Evolutionary conservation across 2,797 vertebrate species (phyloP), one percentile per base, ranked within the genome.

Genomic region (Brotula barbata): DNA sequence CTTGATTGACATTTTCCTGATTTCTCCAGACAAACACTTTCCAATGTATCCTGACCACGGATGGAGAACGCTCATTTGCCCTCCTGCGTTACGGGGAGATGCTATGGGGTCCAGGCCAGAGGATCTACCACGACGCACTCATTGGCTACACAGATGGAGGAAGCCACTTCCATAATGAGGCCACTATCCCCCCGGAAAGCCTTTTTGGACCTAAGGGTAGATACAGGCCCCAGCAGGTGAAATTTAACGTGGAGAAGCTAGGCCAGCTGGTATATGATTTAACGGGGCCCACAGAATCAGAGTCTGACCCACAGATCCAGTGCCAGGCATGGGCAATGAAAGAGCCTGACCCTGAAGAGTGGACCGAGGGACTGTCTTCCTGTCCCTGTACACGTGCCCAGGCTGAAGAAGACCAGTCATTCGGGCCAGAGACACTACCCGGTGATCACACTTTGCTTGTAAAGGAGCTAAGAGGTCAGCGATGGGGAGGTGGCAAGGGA

Each of bases 41-140:
- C 82, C 93, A 94, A 83, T 90, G 90, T 53, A 82, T 93, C 75
- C 77, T 94, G 68, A 88, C 92, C n/a, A 93, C 90, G 0, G 91
- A 94, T 16, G 91, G 92, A 0, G 64, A 14, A 1, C 89, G 86
- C 20, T 90, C 93, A 3, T 94, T 91, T 65, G 92, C 91, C 40
- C 80, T 94, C 22, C 80, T 93, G 52, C 87, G 72, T 14, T 94
- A 88, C 3, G 83, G 86, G 5, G 84, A 90, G 28, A 94, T 94
- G 93, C 70, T 6, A 10, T 94, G 93, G 93, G 85, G 89, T 58
- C 88, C 88, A 0, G 91, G 89, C 31, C 90, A 91, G 81, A 88
- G 92, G 62, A 65, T 75, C 16, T 13, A 88, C 57, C 88, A 92
- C 16, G 49, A 88, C 0, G 91, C 91, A 42, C 51, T 93, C 12